A percentile compares a stretch with the other conserved stretches of the same genome.
phyloP scores from a whole-genome alignment of 1,140 invertebrate genomes.

The Latrodectus geometricus region DNA sequence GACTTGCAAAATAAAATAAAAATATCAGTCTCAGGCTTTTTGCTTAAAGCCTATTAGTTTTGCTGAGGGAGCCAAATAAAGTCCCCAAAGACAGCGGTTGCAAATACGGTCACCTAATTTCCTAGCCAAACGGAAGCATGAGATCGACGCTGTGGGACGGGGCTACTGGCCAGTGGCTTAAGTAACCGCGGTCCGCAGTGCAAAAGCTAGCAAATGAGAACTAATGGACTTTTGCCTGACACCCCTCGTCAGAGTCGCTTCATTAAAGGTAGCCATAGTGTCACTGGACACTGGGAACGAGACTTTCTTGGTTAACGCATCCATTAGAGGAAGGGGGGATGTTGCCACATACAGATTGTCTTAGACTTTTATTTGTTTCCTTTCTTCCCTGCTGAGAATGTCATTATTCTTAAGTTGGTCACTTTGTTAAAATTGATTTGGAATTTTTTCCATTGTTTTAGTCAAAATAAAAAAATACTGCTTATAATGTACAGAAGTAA shows the following conservation, averaged over 20 bases:
- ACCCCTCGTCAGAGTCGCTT: slow-evolving; percentile 54
- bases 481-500: too few relatives aligned
- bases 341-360: too few relatives aligned
- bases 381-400: too few relatives aligned
- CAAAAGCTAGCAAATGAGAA: slow-evolving; percentile 47
- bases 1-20: slow-evolving; percentile 1
- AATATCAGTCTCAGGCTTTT: slow-evolving; percentile 15
- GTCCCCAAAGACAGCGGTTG: slow-evolving; percentile 30
- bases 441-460: too few relatives aligned
- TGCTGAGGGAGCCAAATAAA: slow-evolving; percentile 29
- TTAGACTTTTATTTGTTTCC: too few relatives aligned
- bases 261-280: slow-evolving; percentile 54
- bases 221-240: slow-evolving; percentile 52
- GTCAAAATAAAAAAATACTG: too few relatives aligned
- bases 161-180: slow-evolving; percentile 23
- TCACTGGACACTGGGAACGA: slow-evolving; percentile 29
- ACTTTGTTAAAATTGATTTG: too few relatives aligned
- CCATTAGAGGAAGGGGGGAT: slow-evolving; percentile 23
- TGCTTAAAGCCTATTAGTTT: slow-evolving; percentile 58
- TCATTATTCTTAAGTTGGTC: too few relatives aligned
- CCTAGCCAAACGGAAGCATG: slow-evolving; percentile 54
- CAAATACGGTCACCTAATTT: slow-evolving; percentile 56
- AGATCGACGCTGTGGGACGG: slow-evolving; percentile 37
- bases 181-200: slow-evolving; percentile 43
- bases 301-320: slow-evolving; percentile 45